A percentile compares a stretch with the other conserved stretches of the same genome.
These are phyloP conservation scores for Narcine bancroftii DNA, from an alignment of 2,113 vertebrate genomes.

Conservation along the genomic window DNA sequence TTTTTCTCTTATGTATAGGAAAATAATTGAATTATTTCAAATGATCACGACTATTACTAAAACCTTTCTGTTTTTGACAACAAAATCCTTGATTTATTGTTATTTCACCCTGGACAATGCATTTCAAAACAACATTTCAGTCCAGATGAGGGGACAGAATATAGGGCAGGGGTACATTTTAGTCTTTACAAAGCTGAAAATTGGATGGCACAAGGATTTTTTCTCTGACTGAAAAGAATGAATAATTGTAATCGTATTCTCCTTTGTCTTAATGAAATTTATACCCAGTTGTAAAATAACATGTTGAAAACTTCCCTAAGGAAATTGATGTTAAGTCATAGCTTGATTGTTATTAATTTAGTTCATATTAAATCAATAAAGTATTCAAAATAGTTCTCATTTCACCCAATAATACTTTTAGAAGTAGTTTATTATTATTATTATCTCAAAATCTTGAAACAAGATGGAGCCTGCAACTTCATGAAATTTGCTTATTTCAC, in stretches of 20 bases:
- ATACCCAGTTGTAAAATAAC: too few relatives aligned
- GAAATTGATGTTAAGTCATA: not conserved
- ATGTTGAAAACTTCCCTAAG: not conserved
- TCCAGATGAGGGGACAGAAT: not conserved
- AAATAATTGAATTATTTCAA: constrained; percentile 7
- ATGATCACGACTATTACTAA: not conserved
- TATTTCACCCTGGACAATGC: not conserved
- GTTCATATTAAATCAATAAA: not conserved
- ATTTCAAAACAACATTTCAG: not conserved
- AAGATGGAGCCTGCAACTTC: not conserved
- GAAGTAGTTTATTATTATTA: not conserved
- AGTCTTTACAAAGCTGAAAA: not conserved
- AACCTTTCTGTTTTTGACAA: not conserved
- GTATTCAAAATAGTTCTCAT: not conserved
- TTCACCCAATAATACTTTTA: not conserved
- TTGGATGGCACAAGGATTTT: not conserved
- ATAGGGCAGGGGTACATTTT: not conserved
- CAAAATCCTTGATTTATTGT: not conserved
- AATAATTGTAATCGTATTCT: not conserved
- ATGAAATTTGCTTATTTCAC: not conserved
- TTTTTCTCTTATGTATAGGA: not conserved
- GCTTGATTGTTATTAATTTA: not conserved
- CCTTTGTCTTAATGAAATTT: not conserved
- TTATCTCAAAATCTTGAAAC: not conserved
- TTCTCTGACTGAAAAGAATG: not conserved